Evolutionary conservation across 2,888 invertebrate genomes (phyloP).

Genomic region (Helobdella robusta): DNA sequence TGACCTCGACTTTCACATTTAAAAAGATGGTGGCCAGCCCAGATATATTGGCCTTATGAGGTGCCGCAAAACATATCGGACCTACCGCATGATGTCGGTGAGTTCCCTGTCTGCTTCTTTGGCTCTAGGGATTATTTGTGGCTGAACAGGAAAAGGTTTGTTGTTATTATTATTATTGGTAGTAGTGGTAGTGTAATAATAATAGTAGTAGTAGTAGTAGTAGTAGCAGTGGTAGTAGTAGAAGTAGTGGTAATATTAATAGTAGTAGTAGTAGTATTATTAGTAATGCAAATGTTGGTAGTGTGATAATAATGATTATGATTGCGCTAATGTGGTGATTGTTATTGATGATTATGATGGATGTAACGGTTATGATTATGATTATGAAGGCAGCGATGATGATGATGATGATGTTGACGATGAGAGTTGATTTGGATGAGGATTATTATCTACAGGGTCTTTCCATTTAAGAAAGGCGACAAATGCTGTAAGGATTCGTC

Average conservation of each 20-base stretch:
- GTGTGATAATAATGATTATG: no score
- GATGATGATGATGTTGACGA: no score
- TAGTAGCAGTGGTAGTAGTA: no score
- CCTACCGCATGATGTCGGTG: conserved; percentile 65
- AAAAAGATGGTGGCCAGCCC: conserved; percentile 89
- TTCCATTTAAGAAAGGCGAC: conserved; percentile 77
- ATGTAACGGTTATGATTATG: no score
- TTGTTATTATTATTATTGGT: background rate
- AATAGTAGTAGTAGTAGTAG: conserved; percentile 3
- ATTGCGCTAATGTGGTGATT: no score
- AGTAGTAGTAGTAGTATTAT: no score
- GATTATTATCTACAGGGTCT: conserved; percentile 53
- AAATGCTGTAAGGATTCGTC: conserved; percentile 44
- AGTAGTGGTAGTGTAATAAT: background rate
- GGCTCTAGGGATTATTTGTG: conserved; percentile 77
- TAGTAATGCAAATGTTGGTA: no score
- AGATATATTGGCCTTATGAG: conserved; percentile 73
- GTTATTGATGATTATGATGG: no score
- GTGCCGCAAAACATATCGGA: conserved; percentile 69
- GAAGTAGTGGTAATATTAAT: no score
- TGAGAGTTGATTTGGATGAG: background rate
- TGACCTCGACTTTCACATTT: no score
- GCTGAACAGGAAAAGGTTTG: conserved; percentile 46
- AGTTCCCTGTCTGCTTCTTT: conserved; percentile 85
- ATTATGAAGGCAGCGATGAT: no score